Evolutionary conservation across 1,140 invertebrate genomes (phyloP), one percentile per base, ranked within the genome.

Genomic region (Zaprionus capensis): DNA sequence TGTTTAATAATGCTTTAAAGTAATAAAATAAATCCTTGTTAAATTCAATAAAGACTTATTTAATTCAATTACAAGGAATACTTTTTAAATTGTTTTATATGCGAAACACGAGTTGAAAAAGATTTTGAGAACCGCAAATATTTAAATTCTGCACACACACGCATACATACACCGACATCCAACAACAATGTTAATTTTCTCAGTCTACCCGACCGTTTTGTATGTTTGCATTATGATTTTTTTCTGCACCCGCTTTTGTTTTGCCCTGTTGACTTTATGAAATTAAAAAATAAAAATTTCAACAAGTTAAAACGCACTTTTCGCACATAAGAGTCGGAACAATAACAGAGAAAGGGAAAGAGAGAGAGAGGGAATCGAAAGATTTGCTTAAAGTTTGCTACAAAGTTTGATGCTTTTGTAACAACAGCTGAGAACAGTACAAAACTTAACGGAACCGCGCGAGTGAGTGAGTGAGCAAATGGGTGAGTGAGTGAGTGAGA

Each of bases 321-420:
- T 46, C 62, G 58, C 41, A 31, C 46, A 31, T 22, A 36, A 26
- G 17, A 44, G 38, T 26, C n/a, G 38, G 6, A 36, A 34, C 22
- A 24, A 58, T 51, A 51, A n/a, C 28, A 51, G 26, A 57, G 20
- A 57, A 12, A 49, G 22, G 41, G 53, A 66, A 49, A 66, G 49
- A 15, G 53, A 24, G 46, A 20, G 12, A 17, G n/a, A 46, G 41
- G 7, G 63, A 70, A 76, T 58, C 46, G 62, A 82, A 82, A 79
- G 76, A 78, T 86, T 86, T 82, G 71, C 49, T 82, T 82, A 61
- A 86, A 86, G 82, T 86, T 86, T 80, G 61, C 65, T 24, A 44
- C 36, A 76, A 80, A 86, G 53, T 84, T 85, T 84, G 68, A 14
- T 38, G 68, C 34, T 51, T 44, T 59, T 85, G 71, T 81, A 78